Percentiles rank a stretch among this genome's conserved stretches.
Evolutionary conservation across 2,113 vertebrate species (phyloP).

Genomic region (Noctilio leporinus): DNA sequence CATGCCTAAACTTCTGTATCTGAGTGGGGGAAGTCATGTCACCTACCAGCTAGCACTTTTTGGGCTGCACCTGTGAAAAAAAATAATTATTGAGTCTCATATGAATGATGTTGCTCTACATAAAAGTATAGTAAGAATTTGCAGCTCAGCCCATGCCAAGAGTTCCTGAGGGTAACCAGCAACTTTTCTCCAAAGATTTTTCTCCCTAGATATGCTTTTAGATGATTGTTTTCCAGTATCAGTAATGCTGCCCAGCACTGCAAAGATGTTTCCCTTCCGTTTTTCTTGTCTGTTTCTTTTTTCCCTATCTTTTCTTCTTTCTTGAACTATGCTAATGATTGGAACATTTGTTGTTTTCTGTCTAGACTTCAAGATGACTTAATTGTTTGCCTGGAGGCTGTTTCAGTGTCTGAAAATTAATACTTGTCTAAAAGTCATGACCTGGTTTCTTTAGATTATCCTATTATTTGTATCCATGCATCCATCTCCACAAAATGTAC

Average conservation of each 20-base stretch:
- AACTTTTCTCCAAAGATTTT: neutral
- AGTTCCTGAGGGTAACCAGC: neutral
- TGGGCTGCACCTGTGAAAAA: neutral
- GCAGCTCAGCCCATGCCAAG: neutral
- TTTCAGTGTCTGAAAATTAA: conserved; percentile 12
- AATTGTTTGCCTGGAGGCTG: neutral
- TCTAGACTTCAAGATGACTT: neutral
- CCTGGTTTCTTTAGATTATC: conserved; percentile 34
- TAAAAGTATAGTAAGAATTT: neutral
- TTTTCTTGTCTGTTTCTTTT: neutral
- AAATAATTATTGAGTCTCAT: neutral
- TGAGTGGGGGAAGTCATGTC: neutral
- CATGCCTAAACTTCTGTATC: neutral
- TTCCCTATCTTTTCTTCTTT: neutral
- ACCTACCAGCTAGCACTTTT: neutral
- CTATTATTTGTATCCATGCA: neutral
- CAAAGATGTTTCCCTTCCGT: neutral
- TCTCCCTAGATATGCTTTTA: neutral
- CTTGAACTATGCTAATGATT: neutral
- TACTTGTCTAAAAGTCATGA: conserved; percentile 19
- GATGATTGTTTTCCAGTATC: neutral
- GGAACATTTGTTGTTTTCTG: neutral
- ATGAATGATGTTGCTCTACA: neutral
- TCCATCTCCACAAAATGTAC: neutral
- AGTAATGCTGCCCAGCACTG: neutral